These are phyloP conservation scores for Nesospiza acunhae DNA, from an alignment of 2,113 vertebrate genomes.

Conservation along the genomic window DNA sequence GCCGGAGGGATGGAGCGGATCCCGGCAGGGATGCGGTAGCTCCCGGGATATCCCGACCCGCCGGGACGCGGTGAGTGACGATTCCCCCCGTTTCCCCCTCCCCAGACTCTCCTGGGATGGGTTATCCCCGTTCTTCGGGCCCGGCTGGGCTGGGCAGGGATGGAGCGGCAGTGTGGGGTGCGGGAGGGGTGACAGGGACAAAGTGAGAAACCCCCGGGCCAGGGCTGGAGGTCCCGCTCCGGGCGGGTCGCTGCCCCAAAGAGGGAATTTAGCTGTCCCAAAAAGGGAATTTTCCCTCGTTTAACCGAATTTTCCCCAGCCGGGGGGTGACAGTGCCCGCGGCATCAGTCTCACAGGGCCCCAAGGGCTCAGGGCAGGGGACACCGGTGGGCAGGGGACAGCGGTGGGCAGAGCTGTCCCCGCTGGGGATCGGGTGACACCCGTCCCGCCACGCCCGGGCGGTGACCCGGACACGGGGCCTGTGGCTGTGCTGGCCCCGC, in stretches of 20 bases:
- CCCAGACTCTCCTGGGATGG: not conserved
- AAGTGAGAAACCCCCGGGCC: rapidly evolving
- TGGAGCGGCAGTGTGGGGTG: not conserved
- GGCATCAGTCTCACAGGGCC: not conserved
- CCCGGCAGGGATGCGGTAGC: not conserved
- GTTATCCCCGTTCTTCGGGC: not conserved
- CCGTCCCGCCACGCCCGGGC: not conserved
- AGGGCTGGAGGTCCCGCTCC: not conserved
- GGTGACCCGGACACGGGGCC: not conserved
- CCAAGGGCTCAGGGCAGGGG: not conserved
- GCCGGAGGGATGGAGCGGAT: not conserved
- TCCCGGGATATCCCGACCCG: not conserved
- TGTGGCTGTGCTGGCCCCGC: not conserved
- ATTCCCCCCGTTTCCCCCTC: not conserved
- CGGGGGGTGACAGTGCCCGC: not conserved
- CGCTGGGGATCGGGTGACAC: rapidly evolving
- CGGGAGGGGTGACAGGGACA: not conserved
- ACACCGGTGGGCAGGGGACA: not conserved
- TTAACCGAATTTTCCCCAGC: rapidly evolving
- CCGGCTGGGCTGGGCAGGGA: not conserved
- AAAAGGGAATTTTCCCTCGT: not conserved
- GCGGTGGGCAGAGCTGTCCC: not conserved
- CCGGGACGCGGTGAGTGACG: not conserved
- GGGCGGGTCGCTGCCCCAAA: not conserved
- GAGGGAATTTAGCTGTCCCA: not conserved